Evolutionary conservation across 2,113 vertebrate species (phyloP).

Genomic region (Eonycteris spelaea): DNA sequence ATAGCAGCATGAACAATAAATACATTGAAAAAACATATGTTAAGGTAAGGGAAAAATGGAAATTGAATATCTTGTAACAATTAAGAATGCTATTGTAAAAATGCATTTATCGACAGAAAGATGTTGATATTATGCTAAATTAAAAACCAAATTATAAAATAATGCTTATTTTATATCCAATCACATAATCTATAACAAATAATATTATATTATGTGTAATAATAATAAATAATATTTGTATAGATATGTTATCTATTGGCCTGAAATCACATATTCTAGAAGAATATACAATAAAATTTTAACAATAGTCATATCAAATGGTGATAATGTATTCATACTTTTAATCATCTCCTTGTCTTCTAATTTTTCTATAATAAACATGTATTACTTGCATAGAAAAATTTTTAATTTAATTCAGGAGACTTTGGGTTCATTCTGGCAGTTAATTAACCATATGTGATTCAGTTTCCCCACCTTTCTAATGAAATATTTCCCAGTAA

Average conservation of each 20-base stretch:
- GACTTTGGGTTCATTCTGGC: neutral
- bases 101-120: neutral
- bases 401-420: constrained; percentile 15
- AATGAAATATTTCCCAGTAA: constrained; percentile 15
- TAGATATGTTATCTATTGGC: neutral
- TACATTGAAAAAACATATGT: neutral
- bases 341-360: neutral
- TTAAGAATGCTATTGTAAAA: neutral
- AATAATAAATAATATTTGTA: neutral
- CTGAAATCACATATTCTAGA: neutral
- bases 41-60: neutral
- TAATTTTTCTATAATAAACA: neutral
- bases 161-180: neutral
- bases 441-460: neutral
- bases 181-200: neutral
- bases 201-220: neutral
- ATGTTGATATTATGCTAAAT: neutral
- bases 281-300: neutral
- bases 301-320: neutral
- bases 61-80: neutral
- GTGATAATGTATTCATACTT: neutral
- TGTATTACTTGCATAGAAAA: neutral
- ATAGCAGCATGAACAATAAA: neutral
- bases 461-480: neutral
- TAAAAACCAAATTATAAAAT: neutral